Evolutionary conservation across 1,140 invertebrate genomes (phyloP).

Genomic region (Cataglyphis hispanica): DNA sequence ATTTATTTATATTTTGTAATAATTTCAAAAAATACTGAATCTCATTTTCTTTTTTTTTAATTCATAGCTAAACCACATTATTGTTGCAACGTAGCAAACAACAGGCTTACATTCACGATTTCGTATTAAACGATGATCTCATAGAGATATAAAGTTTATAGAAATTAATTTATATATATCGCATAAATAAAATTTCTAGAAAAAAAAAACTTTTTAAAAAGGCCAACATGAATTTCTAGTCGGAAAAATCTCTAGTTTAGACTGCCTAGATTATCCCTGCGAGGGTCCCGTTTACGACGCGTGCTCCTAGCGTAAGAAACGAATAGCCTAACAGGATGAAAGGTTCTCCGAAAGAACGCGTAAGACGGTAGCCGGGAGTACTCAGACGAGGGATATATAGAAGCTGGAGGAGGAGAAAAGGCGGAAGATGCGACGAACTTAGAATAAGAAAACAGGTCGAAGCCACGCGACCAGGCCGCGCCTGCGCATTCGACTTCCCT

Average conservation of each 20-base stretch:
- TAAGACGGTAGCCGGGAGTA: slow-evolving; percentile 81
- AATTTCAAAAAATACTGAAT: background rate
- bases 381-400: slow-evolving; percentile 33
- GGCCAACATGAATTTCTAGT: background rate
- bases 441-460: slow-evolving; percentile 83
- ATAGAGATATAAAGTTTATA: background rate
- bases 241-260: background rate
- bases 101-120: background rate
- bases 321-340: slow-evolving; percentile 36
- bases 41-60: background rate
- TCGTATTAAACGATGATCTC: background rate
- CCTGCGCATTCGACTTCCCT: slow-evolving; percentile 65
- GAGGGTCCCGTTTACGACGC: slow-evolving; percentile 27
- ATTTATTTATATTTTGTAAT: background rate
- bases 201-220: background rate
- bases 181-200: background rate
- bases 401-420: slow-evolving; percentile 50
- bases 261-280: slow-evolving; percentile 1
- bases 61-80: too few relatives aligned
- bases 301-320: slow-evolving; percentile 53
- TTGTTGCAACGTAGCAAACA: background rate
- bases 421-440: slow-evolving; percentile 72
- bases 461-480: slow-evolving; percentile 81
- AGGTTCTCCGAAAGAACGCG: slow-evolving; percentile 70
- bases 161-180: background rate